These are phyloP conservation scores for Barbus barbus DNA, from an alignment of 2,113 vertebrate genomes.

Conservation along the genomic window DNA sequence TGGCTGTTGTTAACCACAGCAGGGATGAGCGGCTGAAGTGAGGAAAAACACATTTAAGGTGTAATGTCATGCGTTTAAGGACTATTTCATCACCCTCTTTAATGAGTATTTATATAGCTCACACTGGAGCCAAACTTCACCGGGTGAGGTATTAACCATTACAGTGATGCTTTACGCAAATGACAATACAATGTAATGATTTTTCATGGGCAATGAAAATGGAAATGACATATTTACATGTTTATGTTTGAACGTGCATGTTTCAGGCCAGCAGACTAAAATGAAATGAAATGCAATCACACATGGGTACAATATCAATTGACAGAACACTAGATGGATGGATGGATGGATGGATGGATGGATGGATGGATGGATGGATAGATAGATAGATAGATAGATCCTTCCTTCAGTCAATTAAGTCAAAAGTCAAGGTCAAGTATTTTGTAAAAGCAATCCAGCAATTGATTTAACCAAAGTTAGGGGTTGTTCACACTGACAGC, in stretches of 20 bases:
- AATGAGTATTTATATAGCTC: slow-evolving; percentile 26
- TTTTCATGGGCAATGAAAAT: neutral
- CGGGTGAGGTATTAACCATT: neutral
- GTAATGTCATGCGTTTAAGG: slow-evolving; percentile 29
- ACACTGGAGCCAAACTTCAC: slow-evolving; percentile 14
- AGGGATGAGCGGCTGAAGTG: slow-evolving; percentile 9
- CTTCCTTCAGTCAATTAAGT: too few species aligned
- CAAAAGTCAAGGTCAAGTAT: too few species aligned
- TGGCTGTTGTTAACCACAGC: slow-evolving; percentile 52
- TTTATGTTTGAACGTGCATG: neutral
- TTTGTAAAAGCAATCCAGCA: neutral
- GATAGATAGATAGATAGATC: too few species aligned
- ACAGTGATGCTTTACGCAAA: neutral
- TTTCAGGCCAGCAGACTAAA: too few species aligned
- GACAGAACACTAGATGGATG: too few species aligned
- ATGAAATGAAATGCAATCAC: too few species aligned
- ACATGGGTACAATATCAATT: too few species aligned
- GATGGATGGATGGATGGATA: too few species aligned
- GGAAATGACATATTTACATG: neutral
- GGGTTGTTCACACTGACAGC: neutral
- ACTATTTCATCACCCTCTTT: slow-evolving; percentile 24
- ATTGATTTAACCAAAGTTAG: neutral
- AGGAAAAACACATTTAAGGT: slow-evolving; percentile 41
- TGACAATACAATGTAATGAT: slow-evolving; percentile 9
- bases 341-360: too few species aligned